Base-by-base conservation (phyloP, 2,113 vertebrate species). In the Xerus inauris region DNA sequence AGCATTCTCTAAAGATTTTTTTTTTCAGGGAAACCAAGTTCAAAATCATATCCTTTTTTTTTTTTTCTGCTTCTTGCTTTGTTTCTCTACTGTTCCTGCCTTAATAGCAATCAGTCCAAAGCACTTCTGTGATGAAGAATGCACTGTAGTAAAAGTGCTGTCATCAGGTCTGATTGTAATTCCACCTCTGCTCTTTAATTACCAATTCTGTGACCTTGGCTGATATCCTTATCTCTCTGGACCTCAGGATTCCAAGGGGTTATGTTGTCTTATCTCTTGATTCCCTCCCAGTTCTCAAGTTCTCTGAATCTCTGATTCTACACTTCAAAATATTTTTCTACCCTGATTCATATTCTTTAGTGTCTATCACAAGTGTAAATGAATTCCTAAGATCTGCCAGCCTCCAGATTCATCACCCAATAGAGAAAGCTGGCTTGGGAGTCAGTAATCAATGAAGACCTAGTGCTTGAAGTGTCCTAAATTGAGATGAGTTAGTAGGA, bases 1-100 rank as follows among this genome's bases (percentile, higher is more conserved):
- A 81, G 67, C 72, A 98, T 97, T 95, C 51, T 72, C 91, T 92
- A 77, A 93, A 98, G 42, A 62, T 65, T 77, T 97, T 97, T 88
- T 81, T 98, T 97, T 83, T 87, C 26, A 75, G 65, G 59, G n/a
- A 97, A 97, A 89, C 4, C 49, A 97, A 95, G 49, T 82, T 91
- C 0, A 24, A 26, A 57, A 84, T 59, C 65, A 85, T 75, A 42
- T 91, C n/a, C 38, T 20, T 24, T 87, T 96, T 91, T 94, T 75
- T 9, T 11, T 10, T 14, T n/a, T n/a, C 30, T 77, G 49, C 40
- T 76, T 45, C 62, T 77, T 95, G n/a, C 5, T 96, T 97, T 72
- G 35, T 92, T 73, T 96, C 64, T 72, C 32, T 30, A 90, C 54
- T 8, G 95, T 38, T 5, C 22, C 87, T 87, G 12, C 45, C 71